Evolutionary conservation across 2,113 vertebrate genomes (phyloP), one percentile per base, ranked within the genome.

Genomic region (Ctenomys sociabilis): DNA sequence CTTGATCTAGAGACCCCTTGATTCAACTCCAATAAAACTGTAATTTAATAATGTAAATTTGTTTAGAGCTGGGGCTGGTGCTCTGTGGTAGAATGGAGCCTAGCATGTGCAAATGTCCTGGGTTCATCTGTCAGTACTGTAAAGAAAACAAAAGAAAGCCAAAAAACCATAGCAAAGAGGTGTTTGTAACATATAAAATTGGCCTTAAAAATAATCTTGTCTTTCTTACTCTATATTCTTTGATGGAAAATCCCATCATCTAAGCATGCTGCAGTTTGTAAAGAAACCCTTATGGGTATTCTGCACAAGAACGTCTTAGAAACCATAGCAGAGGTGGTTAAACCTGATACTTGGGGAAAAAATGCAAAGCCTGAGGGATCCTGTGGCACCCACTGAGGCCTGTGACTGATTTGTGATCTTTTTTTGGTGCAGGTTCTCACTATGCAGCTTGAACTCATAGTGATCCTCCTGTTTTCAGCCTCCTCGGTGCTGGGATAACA

Each of bases 371-470:
- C 5, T 12, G 59, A 52, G 28, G 40, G 54, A 11, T 43, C 16
- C 7, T 0, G 4, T 26, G 10, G 22, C 49, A 28, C 7, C 14
- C 9, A 5, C 0, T 0, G 35, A 1, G 22, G 52, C 32, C 21
- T 0, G 7, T 22, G 57, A 17, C 54, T 22, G 63, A 28, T 0
- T 16, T 68, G 54, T 10, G 7, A 11, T 10, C 10, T 54, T 13
- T 54, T 54, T 54, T 54, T 54, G 1, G 52, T 57, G 16, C 54
- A 57, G 16, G 54, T 16, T 17, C 54, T 57, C 16, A 19, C 54
- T 57, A 57, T 17, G 16, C 54, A 57, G 54, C 54, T 57, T 5
- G 16, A 57, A 57, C 54, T 57, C 54, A 57, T 57, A 16, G 54
- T 5, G 54, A 57, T 57, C 54, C 54, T 57, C 4, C 54, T 19